phyloP scores from a whole-genome alignment of 2,113 vertebrate genomes.

The Brachyhypopomus occidentalis region DNA sequence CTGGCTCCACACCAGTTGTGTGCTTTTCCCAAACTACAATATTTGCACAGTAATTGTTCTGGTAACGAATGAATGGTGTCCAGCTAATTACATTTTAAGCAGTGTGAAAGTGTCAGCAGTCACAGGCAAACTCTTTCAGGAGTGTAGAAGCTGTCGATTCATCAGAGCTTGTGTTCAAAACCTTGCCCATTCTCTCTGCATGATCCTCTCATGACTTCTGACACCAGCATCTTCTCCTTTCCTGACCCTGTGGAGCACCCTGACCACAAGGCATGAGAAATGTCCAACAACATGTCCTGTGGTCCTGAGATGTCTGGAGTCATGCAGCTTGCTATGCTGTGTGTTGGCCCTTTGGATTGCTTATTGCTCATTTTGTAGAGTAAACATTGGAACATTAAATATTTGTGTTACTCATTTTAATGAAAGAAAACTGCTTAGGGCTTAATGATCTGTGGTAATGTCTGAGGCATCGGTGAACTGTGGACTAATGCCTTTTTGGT shows the following conservation, averaged over 20 bases:
- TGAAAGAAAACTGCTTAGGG: too few species aligned
- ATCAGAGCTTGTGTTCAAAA: conserved; percentile 6
- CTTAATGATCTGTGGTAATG: too few species aligned
- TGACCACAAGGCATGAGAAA: conserved; percentile 80
- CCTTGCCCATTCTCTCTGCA: not conserved
- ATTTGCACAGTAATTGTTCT: conserved; percentile 27
- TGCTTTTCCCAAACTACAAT: conserved; percentile 18
- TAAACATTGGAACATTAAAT: not conserved
- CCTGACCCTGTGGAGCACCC: conserved; percentile 22
- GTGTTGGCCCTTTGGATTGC: not conserved
- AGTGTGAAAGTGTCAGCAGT: conserved; percentile 28
- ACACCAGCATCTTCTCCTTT: conserved; percentile 8
- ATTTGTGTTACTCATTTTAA: too few species aligned
- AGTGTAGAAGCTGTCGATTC: conserved; percentile 16
- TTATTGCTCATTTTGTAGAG: not conserved
- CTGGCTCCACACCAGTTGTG: conserved; percentile 16
- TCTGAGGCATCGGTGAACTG: too few species aligned
- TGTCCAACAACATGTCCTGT: conserved; percentile 69
- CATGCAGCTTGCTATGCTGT: not conserved
- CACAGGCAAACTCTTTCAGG: conserved; percentile 12
- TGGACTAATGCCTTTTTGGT: too few species aligned
- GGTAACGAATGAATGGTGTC: conserved; percentile 26
- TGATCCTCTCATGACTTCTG: not conserved
- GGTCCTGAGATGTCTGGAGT: conserved; percentile 23
- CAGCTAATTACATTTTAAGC: conserved; percentile 28